phyloP scores from a whole-genome alignment of 2,797 vertebrate species.

The Gymnothorax javanicus region DNA sequence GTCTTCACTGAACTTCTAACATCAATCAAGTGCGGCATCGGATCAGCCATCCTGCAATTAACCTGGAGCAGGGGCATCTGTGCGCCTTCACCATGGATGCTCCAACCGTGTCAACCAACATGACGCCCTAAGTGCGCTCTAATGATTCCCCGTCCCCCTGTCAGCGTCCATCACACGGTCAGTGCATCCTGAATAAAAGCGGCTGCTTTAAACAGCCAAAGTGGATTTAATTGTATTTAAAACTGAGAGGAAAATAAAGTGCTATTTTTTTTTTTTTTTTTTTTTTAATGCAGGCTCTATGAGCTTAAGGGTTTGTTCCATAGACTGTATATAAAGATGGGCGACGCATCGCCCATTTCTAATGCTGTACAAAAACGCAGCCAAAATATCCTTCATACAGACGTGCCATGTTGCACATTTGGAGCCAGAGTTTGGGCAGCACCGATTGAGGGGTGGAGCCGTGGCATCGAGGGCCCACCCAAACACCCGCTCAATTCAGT shows the following conservation, averaged over 20 bases:
- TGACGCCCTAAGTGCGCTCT: not conserved
- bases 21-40: not conserved
- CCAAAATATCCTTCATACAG: no score
- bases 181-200: not conserved
- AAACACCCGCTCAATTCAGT: no score
- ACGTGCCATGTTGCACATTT: no score
- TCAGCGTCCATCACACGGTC: not conserved
- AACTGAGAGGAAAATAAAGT: not conserved
- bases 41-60: slow-evolving; percentile 4
- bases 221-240: not conserved
- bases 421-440: no score
- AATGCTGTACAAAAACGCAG: no score
- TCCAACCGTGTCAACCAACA: not conserved
- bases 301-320: not conserved
- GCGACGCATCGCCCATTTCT: not conserved
- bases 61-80: not conserved
- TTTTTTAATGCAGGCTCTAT: not conserved
- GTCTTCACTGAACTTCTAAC: not conserved
- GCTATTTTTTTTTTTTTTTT: not conserved
- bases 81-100: not conserved
- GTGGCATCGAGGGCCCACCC: no score
- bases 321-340: not conserved
- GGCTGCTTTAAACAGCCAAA: not conserved
- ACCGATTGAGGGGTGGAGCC: no score
- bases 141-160: not conserved